Conservation (phyloP, 2,888 invertebrate species). For the Nebria brevicollis region DNA sequence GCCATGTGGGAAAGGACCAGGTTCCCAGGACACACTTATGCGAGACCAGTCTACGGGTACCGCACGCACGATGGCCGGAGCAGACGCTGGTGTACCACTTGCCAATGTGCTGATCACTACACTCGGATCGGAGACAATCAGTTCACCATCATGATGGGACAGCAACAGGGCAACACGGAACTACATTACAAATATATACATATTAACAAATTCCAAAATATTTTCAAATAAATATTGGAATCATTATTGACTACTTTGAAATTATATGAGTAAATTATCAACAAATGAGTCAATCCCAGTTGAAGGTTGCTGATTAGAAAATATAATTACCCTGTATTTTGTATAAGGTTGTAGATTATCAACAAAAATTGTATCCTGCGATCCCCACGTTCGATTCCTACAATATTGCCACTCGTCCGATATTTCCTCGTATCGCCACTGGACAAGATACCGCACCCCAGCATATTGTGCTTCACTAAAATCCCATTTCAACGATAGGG, state of each 20-base stretch:
- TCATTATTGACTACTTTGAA: too few relatives aligned
- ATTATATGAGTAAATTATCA: too few relatives aligned
- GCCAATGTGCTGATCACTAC: slow-evolving; percentile 80
- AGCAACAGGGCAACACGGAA: slow-evolving; percentile 88
- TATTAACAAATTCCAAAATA: too few relatives aligned
- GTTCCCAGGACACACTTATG: slow-evolving; percentile 89
- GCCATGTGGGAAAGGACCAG: slow-evolving; percentile 87
- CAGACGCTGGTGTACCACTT: slow-evolving; percentile 78
- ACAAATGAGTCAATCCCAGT: background rate
- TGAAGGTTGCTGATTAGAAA: background rate
- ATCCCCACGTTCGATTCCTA: slow-evolving; percentile 75
- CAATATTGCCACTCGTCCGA: slow-evolving; percentile 86
- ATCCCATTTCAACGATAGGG: slow-evolving; percentile 83
- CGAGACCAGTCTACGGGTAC: slow-evolving; percentile 84
- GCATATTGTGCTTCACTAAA: slow-evolving; percentile 70
- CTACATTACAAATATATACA: slow-evolving; percentile 63
- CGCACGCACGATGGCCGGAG: slow-evolving; percentile 78
- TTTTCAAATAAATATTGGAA: too few relatives aligned
- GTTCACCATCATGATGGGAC: slow-evolving; percentile 72
- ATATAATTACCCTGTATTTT: slow-evolving; percentile 81
- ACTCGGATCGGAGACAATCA: slow-evolving; percentile 79
- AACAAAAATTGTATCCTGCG: slow-evolving; percentile 72
- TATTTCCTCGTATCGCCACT: slow-evolving; percentile 79
- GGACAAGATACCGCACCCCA: slow-evolving; percentile 71
- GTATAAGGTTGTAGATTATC: slow-evolving; percentile 87